Evolutionary conservation across 2,113 vertebrate genomes (phyloP).

Genomic region (Acrocephalus kingi): DNA sequence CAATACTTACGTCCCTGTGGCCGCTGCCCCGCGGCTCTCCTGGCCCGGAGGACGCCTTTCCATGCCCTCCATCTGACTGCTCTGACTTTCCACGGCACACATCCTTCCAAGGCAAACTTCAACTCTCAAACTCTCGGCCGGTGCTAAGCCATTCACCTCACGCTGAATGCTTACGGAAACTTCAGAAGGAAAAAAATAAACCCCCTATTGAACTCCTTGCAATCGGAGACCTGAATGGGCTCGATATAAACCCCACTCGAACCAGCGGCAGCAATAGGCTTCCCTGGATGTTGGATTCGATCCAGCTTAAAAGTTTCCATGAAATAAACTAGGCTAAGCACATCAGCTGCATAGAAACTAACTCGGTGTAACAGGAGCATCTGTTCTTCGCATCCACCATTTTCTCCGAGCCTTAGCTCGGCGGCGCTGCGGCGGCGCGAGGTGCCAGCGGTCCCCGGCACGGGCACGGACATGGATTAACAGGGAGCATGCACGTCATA

Average conservation of each 20-base stretch:
- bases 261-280: slow-evolving; percentile 4
- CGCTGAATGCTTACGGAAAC: background rate
- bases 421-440: background rate
- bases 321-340: slow-evolving; percentile 49
- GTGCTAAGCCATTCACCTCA: background rate
- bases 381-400: slow-evolving; percentile 42
- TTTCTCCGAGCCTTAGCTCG: background rate
- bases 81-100: background rate
- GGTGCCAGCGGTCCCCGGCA: background rate
- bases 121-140: background rate
- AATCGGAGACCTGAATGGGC: slow-evolving; percentile 41
- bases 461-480: background rate
- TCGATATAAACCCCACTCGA: background rate
- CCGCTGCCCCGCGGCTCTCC: background rate
- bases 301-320: slow-evolving; percentile 61
- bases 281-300: slow-evolving; percentile 16
- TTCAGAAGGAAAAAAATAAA: background rate
- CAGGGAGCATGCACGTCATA: slow-evolving; percentile 5
- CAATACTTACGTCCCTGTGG: background rate
- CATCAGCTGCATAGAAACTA: slow-evolving; percentile 56
- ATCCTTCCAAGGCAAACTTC: slow-evolving; percentile 18
- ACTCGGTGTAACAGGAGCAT: slow-evolving; percentile 46
- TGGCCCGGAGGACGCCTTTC: background rate
- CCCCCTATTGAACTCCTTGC: slow-evolving; percentile 7
- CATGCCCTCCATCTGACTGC: background rate